These are phyloP conservation scores for Sorex araneus DNA, from an alignment of 2,113 vertebrate species.

Conservation along the genomic window DNA sequence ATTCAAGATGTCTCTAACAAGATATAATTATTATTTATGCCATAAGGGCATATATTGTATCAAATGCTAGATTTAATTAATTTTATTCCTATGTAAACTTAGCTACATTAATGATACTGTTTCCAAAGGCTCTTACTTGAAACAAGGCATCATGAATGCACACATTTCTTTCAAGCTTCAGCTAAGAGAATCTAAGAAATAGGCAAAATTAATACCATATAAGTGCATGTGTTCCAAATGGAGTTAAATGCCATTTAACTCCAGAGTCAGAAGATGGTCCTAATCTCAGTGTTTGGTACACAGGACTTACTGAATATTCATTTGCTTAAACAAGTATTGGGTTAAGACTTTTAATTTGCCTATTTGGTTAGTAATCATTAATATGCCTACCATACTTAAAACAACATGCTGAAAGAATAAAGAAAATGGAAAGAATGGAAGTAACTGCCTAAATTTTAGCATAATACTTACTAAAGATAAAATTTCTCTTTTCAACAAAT, in stretches of 20 bases:
- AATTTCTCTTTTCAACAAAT: neutral
- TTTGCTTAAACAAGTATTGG: neutral
- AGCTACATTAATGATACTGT: neutral
- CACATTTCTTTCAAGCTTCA: too few relatives aligned
- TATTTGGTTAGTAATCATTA: neutral
- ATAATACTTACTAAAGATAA: neutral
- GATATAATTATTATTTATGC: neutral
- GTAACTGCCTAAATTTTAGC: neutral
- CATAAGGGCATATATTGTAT: neutral
- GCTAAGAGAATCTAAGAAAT: slow-evolving; percentile 20
- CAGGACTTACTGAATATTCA: neutral
- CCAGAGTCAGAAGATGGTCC: neutral
- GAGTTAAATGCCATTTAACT: slow-evolving; percentile 20
- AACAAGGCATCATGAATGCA: neutral
- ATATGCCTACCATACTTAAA: neutral
- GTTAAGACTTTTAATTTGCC: neutral
- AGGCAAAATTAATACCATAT: neutral
- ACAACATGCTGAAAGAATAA: neutral
- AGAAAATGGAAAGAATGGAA: neutral
- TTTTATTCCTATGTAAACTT: neutral
- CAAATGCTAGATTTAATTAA: neutral
- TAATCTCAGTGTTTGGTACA: neutral
- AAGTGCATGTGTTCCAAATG: slow-evolving; percentile 8
- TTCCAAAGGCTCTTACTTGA: neutral
- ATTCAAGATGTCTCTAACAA: slow-evolving; percentile 38